These are phyloP conservation scores for Holocentrus rufus DNA, from an alignment of 2,797 vertebrate genomes.

Conservation along the genomic window DNA sequence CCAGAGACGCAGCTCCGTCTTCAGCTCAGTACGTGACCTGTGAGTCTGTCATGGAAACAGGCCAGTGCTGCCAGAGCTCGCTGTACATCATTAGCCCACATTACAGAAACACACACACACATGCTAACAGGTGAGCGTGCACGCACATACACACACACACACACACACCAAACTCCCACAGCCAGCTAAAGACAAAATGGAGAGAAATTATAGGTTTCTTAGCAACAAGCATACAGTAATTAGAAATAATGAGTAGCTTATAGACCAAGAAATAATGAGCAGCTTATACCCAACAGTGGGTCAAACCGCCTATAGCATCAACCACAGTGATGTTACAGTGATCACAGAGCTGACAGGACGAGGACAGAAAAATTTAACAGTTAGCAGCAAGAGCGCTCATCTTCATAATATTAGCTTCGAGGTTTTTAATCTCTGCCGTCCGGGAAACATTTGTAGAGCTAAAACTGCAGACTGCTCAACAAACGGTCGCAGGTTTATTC, in stretches of 20 bases:
- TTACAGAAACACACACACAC: slow-evolving; percentile 1
- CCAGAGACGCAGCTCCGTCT: slow-evolving; percentile 23
- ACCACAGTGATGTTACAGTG: not conserved
- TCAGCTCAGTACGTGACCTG: slow-evolving; percentile 24
- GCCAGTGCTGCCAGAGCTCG: not conserved
- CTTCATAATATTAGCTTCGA: too few species aligned
- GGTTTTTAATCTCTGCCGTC: too few species aligned
- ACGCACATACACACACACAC: not conserved
- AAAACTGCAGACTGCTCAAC: too few species aligned
- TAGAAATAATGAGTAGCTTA: slow-evolving; percentile 27
- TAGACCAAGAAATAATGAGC: too few species aligned
- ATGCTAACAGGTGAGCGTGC: too few species aligned
- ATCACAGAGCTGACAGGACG: not conserved
- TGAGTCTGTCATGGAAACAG: slow-evolving; percentile 40
- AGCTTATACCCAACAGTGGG: slow-evolving; percentile 6
- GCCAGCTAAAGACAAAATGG: slow-evolving; percentile 4
- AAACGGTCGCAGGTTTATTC: too few species aligned
- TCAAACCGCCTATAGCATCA: slow-evolving; percentile 24
- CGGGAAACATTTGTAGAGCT: too few species aligned
- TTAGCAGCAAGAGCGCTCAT: too few species aligned
- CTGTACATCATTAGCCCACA: slow-evolving; percentile 17
- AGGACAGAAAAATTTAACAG: not conserved
- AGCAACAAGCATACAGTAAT: slow-evolving; percentile 7
- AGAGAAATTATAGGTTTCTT: not conserved
- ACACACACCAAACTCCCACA: slow-evolving; percentile 2